Conservation (phyloP, 2,888 invertebrate species). For the Oscheius sp. region DNA sequence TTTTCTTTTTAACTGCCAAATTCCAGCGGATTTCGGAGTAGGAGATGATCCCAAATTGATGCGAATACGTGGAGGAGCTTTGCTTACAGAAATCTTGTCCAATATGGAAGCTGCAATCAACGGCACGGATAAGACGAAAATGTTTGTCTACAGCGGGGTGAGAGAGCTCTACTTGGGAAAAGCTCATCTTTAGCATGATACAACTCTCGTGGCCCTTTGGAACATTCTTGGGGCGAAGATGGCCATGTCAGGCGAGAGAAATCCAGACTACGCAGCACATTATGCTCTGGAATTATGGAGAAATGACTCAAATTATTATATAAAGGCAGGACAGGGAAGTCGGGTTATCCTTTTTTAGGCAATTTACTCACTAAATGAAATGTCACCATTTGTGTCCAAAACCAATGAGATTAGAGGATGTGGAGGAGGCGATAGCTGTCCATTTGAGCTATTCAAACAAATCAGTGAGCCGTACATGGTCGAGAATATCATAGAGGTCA, state of each 20-base stretch:
- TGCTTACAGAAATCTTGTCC: constrained; percentile 36
- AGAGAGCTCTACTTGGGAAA: background rate
- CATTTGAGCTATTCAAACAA: constrained; percentile 13
- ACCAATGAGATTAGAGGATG: constrained; percentile 31
- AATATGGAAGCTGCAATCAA: constrained; percentile 16
- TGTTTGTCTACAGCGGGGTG: constrained; percentile 37
- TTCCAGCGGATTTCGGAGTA: constrained; percentile 37
- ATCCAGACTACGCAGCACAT: constrained; percentile 40
- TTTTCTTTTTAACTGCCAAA: no score
- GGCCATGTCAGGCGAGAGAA: constrained; percentile 17
- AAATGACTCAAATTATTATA: background rate
- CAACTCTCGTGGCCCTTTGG: constrained; percentile 31
- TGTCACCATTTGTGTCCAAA: background rate
- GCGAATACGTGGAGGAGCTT: constrained; percentile 29
- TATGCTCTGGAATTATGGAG: constrained; percentile 41
- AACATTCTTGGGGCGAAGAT: constrained; percentile 32
- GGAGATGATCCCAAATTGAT: constrained; percentile 17
- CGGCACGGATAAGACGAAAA: constrained; percentile 29
- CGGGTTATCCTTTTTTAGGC: background rate
- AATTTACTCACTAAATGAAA: constrained; percentile 23
- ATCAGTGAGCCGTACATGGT: constrained; percentile 21
- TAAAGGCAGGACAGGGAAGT: no score
- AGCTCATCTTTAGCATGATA: constrained; percentile 43
- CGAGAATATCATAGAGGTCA: constrained; percentile 16
- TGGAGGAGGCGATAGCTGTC: constrained; percentile 19